Conservation (phyloP, 2,113 vertebrate genomes). For the Dicrurus megarhynchus region DNA sequence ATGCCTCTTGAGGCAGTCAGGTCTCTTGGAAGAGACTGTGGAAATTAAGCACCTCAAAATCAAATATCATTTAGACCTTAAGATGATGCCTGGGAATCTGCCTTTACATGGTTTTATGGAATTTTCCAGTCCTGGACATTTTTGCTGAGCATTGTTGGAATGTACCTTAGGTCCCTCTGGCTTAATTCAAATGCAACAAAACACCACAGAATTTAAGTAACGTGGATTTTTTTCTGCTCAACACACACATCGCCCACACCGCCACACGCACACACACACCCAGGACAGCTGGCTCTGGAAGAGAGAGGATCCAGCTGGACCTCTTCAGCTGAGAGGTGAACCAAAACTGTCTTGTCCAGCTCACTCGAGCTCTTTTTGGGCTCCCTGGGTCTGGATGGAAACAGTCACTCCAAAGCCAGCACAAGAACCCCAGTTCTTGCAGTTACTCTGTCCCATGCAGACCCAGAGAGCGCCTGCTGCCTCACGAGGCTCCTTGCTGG, state of each 20-base stretch:
- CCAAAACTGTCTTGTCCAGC: conserved; percentile 23
- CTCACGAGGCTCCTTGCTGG: not conserved
- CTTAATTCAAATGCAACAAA: not conserved
- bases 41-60: conserved; percentile 20
- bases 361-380: not conserved
- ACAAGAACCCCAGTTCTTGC: conserved; percentile 11
- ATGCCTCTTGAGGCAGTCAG: not conserved
- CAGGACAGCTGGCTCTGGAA: conserved; percentile 47
- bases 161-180: not conserved
- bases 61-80: not conserved
- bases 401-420: not conserved
- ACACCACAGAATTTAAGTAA: not conserved
- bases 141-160: conserved; percentile 21
- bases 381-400: conserved; percentile 49
- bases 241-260: not conserved
- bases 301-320: conserved; percentile 35
- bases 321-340: conserved; percentile 37
- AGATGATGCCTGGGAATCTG: not conserved
- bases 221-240: not conserved
- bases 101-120: not conserved
- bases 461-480: not conserved
- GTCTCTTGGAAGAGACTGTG: not conserved
- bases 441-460: conserved; percentile 27
- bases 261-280: not conserved
- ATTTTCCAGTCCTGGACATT: conserved; percentile 40